Evolutionary conservation across 2,888 invertebrate species (phyloP).

Genomic region (Stenotaenia linearis): DNA sequence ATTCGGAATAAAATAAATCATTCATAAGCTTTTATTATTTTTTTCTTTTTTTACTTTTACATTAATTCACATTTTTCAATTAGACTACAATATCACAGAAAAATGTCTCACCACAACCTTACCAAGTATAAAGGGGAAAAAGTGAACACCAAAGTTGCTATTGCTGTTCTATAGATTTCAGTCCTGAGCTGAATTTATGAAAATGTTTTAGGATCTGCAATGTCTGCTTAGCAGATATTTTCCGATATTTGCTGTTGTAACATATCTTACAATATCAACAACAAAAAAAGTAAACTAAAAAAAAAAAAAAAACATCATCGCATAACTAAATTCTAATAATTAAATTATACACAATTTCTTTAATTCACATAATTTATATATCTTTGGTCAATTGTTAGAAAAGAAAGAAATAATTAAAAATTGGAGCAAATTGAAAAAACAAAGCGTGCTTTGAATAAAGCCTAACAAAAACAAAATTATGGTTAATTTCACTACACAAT

Average conservation of each 20-base stretch:
- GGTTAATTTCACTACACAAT: neutral
- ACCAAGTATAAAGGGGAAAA: neutral
- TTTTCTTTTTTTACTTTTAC: neutral
- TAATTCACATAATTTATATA: neutral
- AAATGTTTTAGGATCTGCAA: neutral
- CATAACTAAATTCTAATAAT: no score
- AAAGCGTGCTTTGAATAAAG: neutral
- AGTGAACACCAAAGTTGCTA: neutral
- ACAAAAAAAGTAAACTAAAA: neutral
- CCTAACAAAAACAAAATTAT: neutral
- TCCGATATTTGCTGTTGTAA: neutral
- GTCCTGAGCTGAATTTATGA: neutral
- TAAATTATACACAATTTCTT: neutral
- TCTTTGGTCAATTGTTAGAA: neutral
- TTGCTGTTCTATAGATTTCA: neutral
- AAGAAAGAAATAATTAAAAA: neutral
- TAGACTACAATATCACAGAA: neutral
- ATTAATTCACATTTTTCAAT: neutral
- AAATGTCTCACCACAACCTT: neutral
- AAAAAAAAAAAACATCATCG: neutral
- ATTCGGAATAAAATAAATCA: neutral
- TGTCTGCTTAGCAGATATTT: neutral
- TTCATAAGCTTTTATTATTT: neutral
- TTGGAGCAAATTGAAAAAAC: neutral
- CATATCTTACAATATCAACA: neutral